Base-by-base conservation (phyloP, 2,888 invertebrate species). In the Erebia epiphron region DNA sequence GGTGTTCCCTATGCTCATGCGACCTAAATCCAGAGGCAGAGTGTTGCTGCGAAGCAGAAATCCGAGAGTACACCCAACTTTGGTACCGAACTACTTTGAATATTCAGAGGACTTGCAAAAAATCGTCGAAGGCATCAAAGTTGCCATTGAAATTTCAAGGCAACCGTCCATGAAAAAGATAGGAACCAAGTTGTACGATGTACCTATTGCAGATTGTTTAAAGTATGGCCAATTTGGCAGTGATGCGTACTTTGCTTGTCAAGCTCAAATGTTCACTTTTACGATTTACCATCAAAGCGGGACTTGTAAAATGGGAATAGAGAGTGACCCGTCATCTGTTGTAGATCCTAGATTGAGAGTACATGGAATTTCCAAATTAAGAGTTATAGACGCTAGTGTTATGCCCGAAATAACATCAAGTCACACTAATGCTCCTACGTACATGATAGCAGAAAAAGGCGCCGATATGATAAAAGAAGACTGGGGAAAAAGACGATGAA, bases 381-480 rank as follows among this genome's bases (percentile, higher is more conserved):
- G 97, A 75, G 96, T 97, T 0, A 95, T 96, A 70, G 97, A 97
- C 82, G 96, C 96, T 0, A 96, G 96, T 75, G 94, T 97, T 57
- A 97, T 97, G 94, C 97, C 97, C 0, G 95, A 95, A 83, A 95
- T 97, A 58, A 95, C 95, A 0, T 95, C 96, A 0, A 96, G 95
- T 26, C 97, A 97, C 82, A 97, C 97, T 0, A 97, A 97, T 79
- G 95, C 96, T 0, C 96, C 97, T 0, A 94, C 94, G 0, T 96
- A 95, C 74, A 97, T 97, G 97, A 96, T 97, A 78, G 97, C 96
- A 2, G 97, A 97, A 84, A 97, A 97, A 83, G 96, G 95, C 8
- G 92, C 96, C 0, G 96, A 96, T 80, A 92, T 96, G 90, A 95
- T 96, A 60, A 96, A 96, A 84, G 83, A 95, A 79, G 92, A 91